Conservation (phyloP, 2,888 invertebrate species). For the Leptothorax acervorum region DNA sequence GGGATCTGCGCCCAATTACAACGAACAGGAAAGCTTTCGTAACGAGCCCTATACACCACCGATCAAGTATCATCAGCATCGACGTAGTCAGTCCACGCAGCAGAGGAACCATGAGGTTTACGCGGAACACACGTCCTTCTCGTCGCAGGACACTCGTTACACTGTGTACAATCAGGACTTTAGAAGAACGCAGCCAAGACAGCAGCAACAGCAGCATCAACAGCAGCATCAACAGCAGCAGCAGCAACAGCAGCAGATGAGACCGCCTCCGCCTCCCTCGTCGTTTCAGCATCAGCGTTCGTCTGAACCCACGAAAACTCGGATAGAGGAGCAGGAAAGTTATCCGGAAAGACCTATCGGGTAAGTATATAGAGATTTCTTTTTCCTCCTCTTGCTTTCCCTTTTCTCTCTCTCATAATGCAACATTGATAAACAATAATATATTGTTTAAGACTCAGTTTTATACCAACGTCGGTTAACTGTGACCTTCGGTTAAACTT, state of each 20-base stretch:
- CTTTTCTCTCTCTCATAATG: neutral
- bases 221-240: conserved; percentile 65
- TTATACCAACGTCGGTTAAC: too few species aligned
- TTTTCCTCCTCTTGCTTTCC: neutral
- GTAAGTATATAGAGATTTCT: conserved; percentile 63
- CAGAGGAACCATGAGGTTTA: conserved; percentile 57
- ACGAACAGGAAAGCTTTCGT: conserved; percentile 75
- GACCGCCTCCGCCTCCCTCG: conserved; percentile 8
- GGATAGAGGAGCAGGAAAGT: conserved; percentile 70
- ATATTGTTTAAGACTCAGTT: neutral
- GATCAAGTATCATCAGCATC: conserved; percentile 77
- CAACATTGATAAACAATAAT: neutral
- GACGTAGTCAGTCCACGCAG: conserved; percentile 61
- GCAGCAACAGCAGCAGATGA: conserved; percentile 66
- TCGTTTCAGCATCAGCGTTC: conserved; percentile 55
- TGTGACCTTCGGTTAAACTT: too few species aligned
- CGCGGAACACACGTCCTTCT: conserved; percentile 67
- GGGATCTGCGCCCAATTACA: conserved; percentile 74
- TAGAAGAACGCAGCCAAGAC: conserved; percentile 75
- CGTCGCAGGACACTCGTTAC: conserved; percentile 77
- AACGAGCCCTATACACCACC: conserved; percentile 81
- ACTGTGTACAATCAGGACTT: conserved; percentile 79
- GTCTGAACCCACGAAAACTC: conserved; percentile 27
- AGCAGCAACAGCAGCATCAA: conserved; percentile 69
- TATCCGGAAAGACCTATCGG: conserved; percentile 80